Percentiles rank a stretch among this genome's conserved stretches.
phyloP scores from a whole-genome alignment of 2,888 invertebrate species.

The Pachliopta kotzebuea region DNA sequence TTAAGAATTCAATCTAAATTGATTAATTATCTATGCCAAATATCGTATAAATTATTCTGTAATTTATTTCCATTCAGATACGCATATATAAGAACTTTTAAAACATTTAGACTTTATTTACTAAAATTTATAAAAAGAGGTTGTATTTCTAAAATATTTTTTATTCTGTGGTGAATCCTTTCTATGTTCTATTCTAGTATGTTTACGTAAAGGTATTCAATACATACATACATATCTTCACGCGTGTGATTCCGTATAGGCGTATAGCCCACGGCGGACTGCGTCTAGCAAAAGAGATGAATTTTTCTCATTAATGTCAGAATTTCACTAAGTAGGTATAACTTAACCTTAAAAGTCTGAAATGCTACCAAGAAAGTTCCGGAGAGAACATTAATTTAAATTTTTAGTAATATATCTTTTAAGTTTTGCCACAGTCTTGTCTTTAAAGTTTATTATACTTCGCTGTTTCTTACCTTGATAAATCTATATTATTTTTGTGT shows the following conservation, averaged over 20 bases:
- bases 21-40: no score
- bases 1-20: no score
- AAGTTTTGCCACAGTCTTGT: neutral
- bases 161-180: neutral
- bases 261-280: constrained; percentile 22
- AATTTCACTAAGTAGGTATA: constrained; percentile 5
- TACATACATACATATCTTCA: constrained; percentile 28
- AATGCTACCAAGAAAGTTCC: neutral
- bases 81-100: neutral
- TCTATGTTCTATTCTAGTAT: constrained; percentile 14
- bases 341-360: neutral
- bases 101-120: no score
- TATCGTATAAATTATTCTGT: neutral
- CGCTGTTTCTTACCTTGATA: no score
- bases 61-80: neutral
- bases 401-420: neutral
- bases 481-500: no score
- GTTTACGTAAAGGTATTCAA: constrained; percentile 11
- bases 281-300: constrained; percentile 27
- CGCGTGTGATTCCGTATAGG: constrained; percentile 17
- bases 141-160: neutral
- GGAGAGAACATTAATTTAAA: neutral
- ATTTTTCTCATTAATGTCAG: constrained; percentile 17
- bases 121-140: neutral
- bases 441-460: no score